Conservation (phyloP, 2,888 invertebrate species). For the Empis livida region DNA sequence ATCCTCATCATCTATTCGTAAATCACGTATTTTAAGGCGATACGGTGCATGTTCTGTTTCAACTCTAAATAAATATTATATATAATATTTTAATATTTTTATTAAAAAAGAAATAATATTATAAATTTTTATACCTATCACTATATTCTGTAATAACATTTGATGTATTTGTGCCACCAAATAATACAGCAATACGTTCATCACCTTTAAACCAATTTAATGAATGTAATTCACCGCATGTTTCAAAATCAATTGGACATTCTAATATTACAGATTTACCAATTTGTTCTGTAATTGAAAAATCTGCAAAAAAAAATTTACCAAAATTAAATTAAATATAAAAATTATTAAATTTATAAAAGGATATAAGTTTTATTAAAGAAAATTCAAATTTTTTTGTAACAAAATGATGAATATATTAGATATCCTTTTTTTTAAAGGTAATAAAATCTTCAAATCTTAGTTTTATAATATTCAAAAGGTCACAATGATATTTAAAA, state of each 20-base stretch:
- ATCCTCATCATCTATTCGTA: constrained; percentile 59
- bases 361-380: no score
- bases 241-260: constrained; percentile 51
- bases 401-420: no score
- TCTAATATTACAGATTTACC: constrained; percentile 45
- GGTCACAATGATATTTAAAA: no score
- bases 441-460: no score
- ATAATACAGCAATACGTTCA: constrained; percentile 33
- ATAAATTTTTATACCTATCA: no score
- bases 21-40: constrained; percentile 33
- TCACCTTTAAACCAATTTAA: constrained; percentile 65
- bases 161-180: constrained; percentile 32
- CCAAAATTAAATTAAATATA: constrained; percentile 4
- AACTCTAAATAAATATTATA: constrained; percentile 19
- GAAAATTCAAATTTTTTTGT: no score
- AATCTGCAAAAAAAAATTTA: constrained; percentile 24
- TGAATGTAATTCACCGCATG: constrained; percentile 61
- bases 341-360: neutral
- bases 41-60: constrained; percentile 26
- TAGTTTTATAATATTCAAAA: no score
- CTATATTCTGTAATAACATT: constrained; percentile 31
- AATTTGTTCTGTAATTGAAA: constrained; percentile 29
- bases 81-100: neutral
- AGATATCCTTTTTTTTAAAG: no score
- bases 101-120: constrained; percentile 9